These are phyloP conservation scores for Seriola rivoliana DNA, from an alignment of 2,113 vertebrate genomes.

Conservation along the genomic window DNA sequence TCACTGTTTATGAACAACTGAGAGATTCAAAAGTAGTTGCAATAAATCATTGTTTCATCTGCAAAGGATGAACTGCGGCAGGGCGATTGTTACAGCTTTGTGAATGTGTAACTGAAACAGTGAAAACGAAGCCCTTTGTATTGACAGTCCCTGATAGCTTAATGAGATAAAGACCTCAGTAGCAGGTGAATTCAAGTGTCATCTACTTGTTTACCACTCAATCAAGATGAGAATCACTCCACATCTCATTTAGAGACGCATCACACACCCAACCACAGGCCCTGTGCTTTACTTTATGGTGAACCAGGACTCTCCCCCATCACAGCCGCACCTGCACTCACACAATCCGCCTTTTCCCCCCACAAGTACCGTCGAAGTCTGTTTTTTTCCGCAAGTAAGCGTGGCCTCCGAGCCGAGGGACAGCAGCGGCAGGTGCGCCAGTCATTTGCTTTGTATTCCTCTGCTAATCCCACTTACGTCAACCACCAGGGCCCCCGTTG, in stretches of 20 bases:
- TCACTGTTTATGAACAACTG: slow-evolving; percentile 28
- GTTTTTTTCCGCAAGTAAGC: neutral
- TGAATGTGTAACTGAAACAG: slow-evolving; percentile 13
- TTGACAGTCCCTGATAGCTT: neutral
- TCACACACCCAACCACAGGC: slow-evolving; percentile 19
- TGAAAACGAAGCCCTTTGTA: neutral
- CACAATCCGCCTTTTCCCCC: slow-evolving; percentile 40
- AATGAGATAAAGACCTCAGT: neutral
- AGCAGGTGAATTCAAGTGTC: slow-evolving; percentile 8
- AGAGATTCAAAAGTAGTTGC: slow-evolving; percentile 23
- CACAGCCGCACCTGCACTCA: slow-evolving; percentile 38
- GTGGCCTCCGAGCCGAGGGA: slow-evolving; percentile 32
- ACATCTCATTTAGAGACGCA: slow-evolving; percentile 27
- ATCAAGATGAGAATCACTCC: slow-evolving; percentile 28
- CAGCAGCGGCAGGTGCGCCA: slow-evolving; percentile 66
- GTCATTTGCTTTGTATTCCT: slow-evolving; percentile 66
- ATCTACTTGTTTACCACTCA: slow-evolving; percentile 33
- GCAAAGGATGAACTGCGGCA: slow-evolving; percentile 5
- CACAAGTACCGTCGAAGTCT: slow-evolving; percentile 20
- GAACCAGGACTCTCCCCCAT: neutral
- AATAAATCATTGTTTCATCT: slow-evolving; percentile 43
- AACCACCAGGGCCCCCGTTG: slow-evolving; percentile 66
- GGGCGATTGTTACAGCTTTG: slow-evolving; percentile 4
- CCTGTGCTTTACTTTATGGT: slow-evolving; percentile 5
- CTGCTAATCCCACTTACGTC: slow-evolving; percentile 70